Evolutionary conservation across 1,140 invertebrate genomes (phyloP), one percentile per base, ranked within the genome.

Genomic region (Galendromus occidentalis): DNA sequence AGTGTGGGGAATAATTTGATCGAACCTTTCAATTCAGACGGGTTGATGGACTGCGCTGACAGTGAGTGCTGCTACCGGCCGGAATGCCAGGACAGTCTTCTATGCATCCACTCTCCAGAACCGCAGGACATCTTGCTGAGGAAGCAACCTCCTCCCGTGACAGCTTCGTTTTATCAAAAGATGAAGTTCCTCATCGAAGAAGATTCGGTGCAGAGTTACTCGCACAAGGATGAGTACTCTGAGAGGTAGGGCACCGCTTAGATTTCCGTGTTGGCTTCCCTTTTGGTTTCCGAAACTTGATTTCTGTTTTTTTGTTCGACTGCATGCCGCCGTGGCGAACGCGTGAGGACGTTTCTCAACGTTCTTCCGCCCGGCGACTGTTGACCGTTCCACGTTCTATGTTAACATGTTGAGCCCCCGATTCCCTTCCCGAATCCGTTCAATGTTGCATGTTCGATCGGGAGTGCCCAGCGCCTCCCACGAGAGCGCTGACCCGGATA

Each of bases 151-250:
- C 91, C 91, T 1, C 87, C 91, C 18, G 89, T 93, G 67, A 94
- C 91, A 0, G 91, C 92, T 0, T 94, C 91, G 0, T 98, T 98
- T 80, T 97, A 94, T 75, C 91, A 98, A 75, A 84, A 91, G 72
- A 94, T 96, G 87, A 89, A 91, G 73, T 98, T 98, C 78, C 80
- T 98, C 44, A 94, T 98, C 69, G 91, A 97, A 77, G 91, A 95
- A 75, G 90, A 91, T 73, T 94, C 91, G 76, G 82, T 97, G 18
- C 94, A 98, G 77, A 92, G 88, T 75, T 97, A 96, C 76, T 91
- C 92, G 18, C 85, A 88, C 68, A 83, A 86, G 71, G 88, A 91
- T 72, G 88, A 87, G 6, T 97, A 97, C 78, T 95, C 96, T 78
- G 89, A 94, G 80, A 96, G 89, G 93, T 96, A 83, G 81, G 84